Evolutionary conservation across 2,113 vertebrate genomes (phyloP).

Genomic region (Bubo bubo): DNA sequence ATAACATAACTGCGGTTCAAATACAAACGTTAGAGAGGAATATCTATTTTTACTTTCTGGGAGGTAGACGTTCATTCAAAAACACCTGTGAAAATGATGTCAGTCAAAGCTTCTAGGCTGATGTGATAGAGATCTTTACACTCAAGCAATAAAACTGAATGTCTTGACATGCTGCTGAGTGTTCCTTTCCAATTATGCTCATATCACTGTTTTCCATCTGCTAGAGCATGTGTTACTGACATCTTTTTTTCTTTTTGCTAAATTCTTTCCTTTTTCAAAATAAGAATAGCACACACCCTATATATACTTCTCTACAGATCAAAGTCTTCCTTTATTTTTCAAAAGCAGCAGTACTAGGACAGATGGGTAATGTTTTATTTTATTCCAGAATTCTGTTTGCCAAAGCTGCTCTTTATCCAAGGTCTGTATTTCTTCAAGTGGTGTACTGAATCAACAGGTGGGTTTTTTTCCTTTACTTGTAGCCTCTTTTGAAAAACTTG

Average conservation of each 20-base stretch:
- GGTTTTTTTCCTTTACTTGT: neutral
- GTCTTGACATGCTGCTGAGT: neutral
- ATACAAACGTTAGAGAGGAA: neutral
- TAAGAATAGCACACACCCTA: neutral
- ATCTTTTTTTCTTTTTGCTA: neutral
- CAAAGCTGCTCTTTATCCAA: neutral
- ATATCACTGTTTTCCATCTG: neutral
- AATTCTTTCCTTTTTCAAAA: neutral
- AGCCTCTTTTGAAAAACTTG: neutral
- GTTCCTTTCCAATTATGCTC: neutral
- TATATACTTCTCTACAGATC: neutral
- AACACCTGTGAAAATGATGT: neutral
- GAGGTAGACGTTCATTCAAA: neutral
- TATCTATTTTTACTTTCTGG: neutral
- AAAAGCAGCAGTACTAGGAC: neutral
- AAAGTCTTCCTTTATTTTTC: neutral
- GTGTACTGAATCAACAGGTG: neutral
- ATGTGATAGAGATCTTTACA: neutral
- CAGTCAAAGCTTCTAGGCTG: neutral
- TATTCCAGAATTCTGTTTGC: neutral
- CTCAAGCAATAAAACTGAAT: neutral
- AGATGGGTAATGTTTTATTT: neutral
- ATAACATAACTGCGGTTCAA: neutral
- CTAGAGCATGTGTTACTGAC: neutral
- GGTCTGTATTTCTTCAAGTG: neutral